Percentiles rank a stretch among this genome's conserved stretches.
Conservation (phyloP, 2,797 vertebrate genomes). For the Nannoperca australis region DNA sequence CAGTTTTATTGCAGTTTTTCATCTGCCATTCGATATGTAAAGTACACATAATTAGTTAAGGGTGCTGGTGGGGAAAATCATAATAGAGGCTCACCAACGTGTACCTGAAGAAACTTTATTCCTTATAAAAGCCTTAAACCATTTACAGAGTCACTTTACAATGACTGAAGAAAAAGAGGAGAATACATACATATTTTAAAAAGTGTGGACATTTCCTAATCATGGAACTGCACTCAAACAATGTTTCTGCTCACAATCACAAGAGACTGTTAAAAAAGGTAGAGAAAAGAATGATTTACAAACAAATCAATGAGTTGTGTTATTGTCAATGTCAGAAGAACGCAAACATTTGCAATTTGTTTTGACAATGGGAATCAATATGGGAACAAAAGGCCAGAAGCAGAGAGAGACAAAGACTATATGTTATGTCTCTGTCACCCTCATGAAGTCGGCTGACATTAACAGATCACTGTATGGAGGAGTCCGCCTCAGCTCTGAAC, state of each 20-base stretch:
- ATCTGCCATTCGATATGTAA: background rate
- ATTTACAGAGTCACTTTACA: constrained; percentile 76
- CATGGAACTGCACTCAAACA: constrained; percentile 51
- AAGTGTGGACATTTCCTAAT: constrained; percentile 29
- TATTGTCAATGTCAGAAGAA: constrained; percentile 29
- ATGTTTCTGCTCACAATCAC: constrained; percentile 40
- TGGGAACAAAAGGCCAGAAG: constrained; percentile 24
- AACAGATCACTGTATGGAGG: constrained; percentile 30
- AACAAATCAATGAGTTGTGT: constrained; percentile 14
- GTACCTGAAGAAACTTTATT: constrained; percentile 85
- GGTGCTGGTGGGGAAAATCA: background rate
- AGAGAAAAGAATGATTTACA: constrained; percentile 14
- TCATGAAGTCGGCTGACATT: constrained; percentile 24
- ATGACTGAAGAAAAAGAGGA: constrained; percentile 66
- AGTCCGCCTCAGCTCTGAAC: constrained; percentile 39
- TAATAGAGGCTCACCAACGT: background rate
- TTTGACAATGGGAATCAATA: constrained; percentile 43
- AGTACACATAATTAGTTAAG: background rate
- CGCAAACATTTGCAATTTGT: constrained; percentile 23
- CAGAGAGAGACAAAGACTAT: constrained; percentile 29
- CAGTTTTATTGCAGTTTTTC: constrained; percentile 4
- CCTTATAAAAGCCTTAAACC: constrained; percentile 82
- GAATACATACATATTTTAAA: constrained; percentile 58
- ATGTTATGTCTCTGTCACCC: constrained; percentile 18
- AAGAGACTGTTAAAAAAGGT: constrained; percentile 16